Percentiles rank a stretch among this genome's conserved stretches.
Conservation (phyloP, 2,113 vertebrate species). For the Coturnix japonica region DNA sequence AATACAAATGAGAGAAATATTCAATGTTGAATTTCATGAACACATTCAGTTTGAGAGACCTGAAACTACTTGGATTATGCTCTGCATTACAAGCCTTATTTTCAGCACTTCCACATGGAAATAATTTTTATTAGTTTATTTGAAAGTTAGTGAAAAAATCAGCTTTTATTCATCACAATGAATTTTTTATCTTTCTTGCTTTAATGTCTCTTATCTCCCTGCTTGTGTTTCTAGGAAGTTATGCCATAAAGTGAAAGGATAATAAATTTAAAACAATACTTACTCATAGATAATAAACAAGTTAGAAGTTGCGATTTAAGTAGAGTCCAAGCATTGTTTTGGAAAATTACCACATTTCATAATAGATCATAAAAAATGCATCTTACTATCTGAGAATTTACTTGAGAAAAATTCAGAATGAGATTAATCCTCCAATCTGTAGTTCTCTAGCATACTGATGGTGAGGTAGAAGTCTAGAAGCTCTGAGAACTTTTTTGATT, state of each 20-base stretch:
- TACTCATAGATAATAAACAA: not conserved
- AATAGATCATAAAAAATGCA: not conserved
- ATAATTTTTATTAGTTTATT: not conserved
- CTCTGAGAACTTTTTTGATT: not conserved
- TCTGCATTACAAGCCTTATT: not conserved
- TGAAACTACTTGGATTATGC: not conserved
- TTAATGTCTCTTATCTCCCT: not conserved
- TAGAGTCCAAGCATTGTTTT: not conserved
- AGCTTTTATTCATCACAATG: not conserved
- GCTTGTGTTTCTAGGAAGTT: not conserved
- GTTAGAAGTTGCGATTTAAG: not conserved
- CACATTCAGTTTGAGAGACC: not conserved
- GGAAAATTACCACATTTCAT: not conserved
- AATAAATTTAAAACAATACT: not conserved
- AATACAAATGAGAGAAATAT: not conserved
- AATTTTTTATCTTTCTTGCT: not conserved
- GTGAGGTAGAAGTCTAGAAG: not conserved
- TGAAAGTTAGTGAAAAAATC: not conserved
- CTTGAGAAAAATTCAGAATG: not conserved
- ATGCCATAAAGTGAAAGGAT: not conserved
- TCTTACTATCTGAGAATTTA: not conserved
- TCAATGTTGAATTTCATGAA: not conserved
- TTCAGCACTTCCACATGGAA: not conserved
- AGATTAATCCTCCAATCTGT: not conserved
- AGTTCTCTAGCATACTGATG: not conserved